Conservation (phyloP, 2,888 invertebrate genomes). For the Lepidochrysops patricia region DNA sequence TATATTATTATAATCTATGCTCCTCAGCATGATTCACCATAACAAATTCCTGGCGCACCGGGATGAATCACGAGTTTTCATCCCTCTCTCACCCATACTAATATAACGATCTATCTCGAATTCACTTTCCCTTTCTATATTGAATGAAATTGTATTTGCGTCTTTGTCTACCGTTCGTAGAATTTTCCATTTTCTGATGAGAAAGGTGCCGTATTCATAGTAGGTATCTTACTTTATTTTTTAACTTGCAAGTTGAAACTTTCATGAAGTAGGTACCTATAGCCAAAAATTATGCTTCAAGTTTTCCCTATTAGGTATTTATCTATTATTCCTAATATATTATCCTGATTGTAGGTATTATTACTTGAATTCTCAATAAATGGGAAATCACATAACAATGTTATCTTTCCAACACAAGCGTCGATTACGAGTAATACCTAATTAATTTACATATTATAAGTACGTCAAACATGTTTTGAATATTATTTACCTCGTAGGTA, state of each 20-base stretch:
- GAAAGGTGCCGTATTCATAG: conserved; percentile 10
- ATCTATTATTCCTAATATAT: too few species aligned
- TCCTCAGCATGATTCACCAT: conserved; percentile 28
- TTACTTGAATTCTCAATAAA: neutral
- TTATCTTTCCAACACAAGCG: neutral
- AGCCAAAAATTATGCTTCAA: too few species aligned
- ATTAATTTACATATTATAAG: conserved; percentile 1
- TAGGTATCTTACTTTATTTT: neutral
- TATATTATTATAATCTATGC: too few species aligned
- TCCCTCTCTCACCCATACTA: conserved; percentile 22
- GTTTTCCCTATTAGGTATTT: neutral
- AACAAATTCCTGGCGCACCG: conserved; percentile 27
- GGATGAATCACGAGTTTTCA: conserved; percentile 30
- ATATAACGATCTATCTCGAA: conserved; percentile 17
- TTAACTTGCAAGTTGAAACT: too few species aligned
- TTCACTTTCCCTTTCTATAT: conserved; percentile 19
- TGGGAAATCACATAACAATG: neutral
- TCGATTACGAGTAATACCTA: neutral
- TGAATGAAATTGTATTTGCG: conserved; percentile 14
- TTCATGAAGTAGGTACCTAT: too few species aligned
- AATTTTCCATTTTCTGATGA: conserved; percentile 20
- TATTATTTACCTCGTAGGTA: neutral
- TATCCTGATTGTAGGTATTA: neutral
- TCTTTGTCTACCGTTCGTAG: conserved; percentile 21
- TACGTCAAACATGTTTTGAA: neutral